Conservation (phyloP, 2,888 invertebrate species). For the Caenorhabditis macrosperma region DNA sequence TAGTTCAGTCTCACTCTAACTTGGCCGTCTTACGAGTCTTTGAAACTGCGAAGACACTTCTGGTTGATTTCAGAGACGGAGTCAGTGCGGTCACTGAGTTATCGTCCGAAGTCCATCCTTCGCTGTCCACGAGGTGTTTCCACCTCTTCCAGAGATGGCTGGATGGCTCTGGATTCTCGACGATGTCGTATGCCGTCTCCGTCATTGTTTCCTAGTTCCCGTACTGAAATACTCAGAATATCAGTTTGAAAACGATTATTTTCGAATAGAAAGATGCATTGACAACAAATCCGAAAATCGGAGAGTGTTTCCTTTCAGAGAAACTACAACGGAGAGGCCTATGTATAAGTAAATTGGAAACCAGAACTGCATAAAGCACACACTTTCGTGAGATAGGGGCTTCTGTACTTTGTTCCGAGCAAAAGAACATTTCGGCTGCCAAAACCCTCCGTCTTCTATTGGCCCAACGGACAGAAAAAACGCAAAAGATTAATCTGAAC, state of each 20-base stretch:
- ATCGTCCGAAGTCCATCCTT: conserved; percentile 66
- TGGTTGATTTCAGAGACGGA: conserved; percentile 48
- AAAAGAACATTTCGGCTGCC: conserved; percentile 5
- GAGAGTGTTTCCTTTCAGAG: too few species aligned
- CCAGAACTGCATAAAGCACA: not conserved
- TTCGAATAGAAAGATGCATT: too few species aligned
- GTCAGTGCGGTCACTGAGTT: conserved; percentile 64
- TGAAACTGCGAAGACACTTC: conserved; percentile 59
- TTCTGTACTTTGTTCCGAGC: not conserved
- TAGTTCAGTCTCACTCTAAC: not conserved
- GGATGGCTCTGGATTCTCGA: conserved; percentile 42
- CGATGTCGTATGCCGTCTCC: conserved; percentile 21
- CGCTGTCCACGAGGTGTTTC: conserved; percentile 57
- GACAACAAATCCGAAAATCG: too few species aligned
- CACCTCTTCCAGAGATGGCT: conserved; percentile 60
- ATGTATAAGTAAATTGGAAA: not conserved
- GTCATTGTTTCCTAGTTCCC: too few species aligned
- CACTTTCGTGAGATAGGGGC: conserved; percentile 19
- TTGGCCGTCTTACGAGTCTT: conserved; percentile 59
- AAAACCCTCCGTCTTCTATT: conserved; percentile 4
- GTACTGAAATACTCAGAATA: too few species aligned
- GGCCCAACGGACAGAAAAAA: conserved; percentile 12
- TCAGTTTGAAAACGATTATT: too few species aligned
- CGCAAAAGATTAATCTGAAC: conserved; percentile 36
- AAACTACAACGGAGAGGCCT: not conserved